These are phyloP conservation scores for Panagrolaimus sp. DNA, from an alignment of 1,140 invertebrate species.

Conservation along the genomic window DNA sequence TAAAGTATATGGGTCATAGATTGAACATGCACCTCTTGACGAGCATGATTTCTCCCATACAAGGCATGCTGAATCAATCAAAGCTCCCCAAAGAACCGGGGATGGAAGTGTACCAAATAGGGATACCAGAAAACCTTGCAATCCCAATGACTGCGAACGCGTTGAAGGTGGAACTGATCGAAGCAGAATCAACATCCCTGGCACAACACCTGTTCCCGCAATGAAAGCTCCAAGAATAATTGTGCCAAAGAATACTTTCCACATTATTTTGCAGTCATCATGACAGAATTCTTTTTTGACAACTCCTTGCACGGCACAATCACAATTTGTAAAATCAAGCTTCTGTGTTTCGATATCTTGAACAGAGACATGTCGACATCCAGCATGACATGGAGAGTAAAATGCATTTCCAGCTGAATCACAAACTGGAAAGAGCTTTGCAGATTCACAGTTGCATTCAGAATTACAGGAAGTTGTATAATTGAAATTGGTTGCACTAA, in stretches of 20 bases:
- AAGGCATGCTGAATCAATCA: slow-evolving; percentile 58
- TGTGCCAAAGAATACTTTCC: slow-evolving; percentile 44
- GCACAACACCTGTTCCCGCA: slow-evolving; percentile 51
- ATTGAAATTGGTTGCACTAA: slow-evolving; percentile 45
- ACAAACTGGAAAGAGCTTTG: slow-evolving; percentile 54
- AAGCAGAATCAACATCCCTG: slow-evolving; percentile 54
- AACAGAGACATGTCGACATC: slow-evolving; percentile 41
- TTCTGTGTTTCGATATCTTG: slow-evolving; percentile 25
- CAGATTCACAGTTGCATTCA: slow-evolving; percentile 47
- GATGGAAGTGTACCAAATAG: slow-evolving; percentile 58
- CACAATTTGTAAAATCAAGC: slow-evolving; percentile 50
- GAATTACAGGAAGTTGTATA: slow-evolving; percentile 48
- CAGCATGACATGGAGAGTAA: slow-evolving; percentile 57
- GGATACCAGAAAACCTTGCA: slow-evolving; percentile 55
- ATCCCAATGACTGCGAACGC: slow-evolving; percentile 54
- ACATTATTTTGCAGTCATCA: slow-evolving; percentile 35
- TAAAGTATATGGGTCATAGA: slow-evolving; percentile 55
- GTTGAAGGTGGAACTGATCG: slow-evolving; percentile 49
- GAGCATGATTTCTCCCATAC: slow-evolving; percentile 56
- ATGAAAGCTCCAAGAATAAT: slow-evolving; percentile 47
- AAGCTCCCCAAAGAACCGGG: slow-evolving; percentile 58
- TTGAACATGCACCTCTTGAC: slow-evolving; percentile 53
- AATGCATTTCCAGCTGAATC: slow-evolving; percentile 38
- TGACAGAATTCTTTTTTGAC: slow-evolving; percentile 52
- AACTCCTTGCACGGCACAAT: slow-evolving; percentile 39